These are phyloP conservation scores for Mayetiola destructor DNA, from an alignment of 2,888 invertebrate species.

Conservation along the genomic window DNA sequence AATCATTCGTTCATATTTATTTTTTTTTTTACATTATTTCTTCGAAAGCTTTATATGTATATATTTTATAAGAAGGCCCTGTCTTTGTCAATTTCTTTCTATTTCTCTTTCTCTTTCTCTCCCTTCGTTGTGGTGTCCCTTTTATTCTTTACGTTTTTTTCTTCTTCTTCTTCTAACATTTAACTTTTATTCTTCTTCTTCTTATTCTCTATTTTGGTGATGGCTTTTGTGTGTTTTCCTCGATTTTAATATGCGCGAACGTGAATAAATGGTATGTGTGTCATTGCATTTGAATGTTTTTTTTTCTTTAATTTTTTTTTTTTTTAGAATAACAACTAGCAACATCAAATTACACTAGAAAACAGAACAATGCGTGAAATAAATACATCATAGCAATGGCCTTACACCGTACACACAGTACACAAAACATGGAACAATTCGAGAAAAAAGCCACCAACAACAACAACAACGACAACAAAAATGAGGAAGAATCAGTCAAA, in stretches of 20 bases:
- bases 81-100: too few relatives aligned
- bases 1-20: too few relatives aligned
- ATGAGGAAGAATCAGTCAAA: too few relatives aligned
- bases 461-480: too few relatives aligned
- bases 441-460: too few relatives aligned
- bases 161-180: neutral
- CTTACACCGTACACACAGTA: too few relatives aligned
- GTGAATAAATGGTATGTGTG: neutral
- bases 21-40: too few relatives aligned
- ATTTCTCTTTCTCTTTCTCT: neutral
- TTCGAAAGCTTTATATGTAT: too few relatives aligned
- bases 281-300: neutral
- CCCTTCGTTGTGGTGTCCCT: too few relatives aligned
- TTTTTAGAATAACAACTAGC: neutral
- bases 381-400: neutral
- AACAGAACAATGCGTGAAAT: neutral
- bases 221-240: too few relatives aligned
- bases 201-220: neutral
- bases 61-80: too few relatives aligned
- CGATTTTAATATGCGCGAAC: neutral
- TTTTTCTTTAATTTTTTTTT: neutral
- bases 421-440: too few relatives aligned
- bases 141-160: neutral
- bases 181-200: neutral
- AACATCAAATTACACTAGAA: neutral